A percentile compares a stretch with the other conserved stretches of the same genome.
Evolutionary conservation across 2,113 vertebrate genomes (phyloP).

Genomic region (Austrofundulus limnaeus): DNA sequence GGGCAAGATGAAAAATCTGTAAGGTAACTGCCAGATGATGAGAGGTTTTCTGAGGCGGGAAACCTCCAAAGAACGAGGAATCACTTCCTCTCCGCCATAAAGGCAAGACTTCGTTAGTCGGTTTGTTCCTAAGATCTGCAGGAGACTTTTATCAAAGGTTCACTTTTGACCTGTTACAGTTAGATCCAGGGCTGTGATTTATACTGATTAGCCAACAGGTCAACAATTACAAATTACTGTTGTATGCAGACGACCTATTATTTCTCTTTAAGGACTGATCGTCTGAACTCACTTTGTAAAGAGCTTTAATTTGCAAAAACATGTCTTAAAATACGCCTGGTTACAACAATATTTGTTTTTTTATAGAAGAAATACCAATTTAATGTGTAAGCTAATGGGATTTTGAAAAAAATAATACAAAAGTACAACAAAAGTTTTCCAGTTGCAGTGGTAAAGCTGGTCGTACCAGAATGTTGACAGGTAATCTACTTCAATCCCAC

Average conservation of each 20-base stretch:
- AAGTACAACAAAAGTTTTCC: too few relatives aligned
- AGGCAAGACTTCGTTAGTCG: background rate
- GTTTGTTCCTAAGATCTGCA: too few relatives aligned
- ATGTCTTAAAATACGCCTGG: background rate
- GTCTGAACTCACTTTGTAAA: background rate
- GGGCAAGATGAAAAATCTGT: slow-evolving; percentile 22
- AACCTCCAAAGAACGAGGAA: slow-evolving; percentile 19
- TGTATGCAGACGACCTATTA: background rate
- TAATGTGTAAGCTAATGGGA: too few relatives aligned
- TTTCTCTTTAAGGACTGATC: background rate
- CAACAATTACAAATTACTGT: background rate
- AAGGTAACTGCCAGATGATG: slow-evolving; percentile 5
- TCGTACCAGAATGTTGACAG: too few relatives aligned
- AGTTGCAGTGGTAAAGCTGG: too few relatives aligned
- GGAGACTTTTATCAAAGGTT: background rate
- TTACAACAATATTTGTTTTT: too few relatives aligned
- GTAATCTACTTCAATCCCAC: too few relatives aligned
- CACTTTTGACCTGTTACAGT: too few relatives aligned
- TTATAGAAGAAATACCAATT: too few relatives aligned
- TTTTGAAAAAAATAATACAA: too few relatives aligned
- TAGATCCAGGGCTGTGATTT: too few relatives aligned
- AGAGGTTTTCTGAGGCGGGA: slow-evolving; percentile 22
- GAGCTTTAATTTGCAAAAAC: background rate
- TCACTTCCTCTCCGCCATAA: background rate
- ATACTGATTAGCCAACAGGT: too few relatives aligned